These are phyloP conservation scores for Eupithecia tripunctaria DNA, from an alignment of 2,888 invertebrate species.

Conservation along the genomic window DNA sequence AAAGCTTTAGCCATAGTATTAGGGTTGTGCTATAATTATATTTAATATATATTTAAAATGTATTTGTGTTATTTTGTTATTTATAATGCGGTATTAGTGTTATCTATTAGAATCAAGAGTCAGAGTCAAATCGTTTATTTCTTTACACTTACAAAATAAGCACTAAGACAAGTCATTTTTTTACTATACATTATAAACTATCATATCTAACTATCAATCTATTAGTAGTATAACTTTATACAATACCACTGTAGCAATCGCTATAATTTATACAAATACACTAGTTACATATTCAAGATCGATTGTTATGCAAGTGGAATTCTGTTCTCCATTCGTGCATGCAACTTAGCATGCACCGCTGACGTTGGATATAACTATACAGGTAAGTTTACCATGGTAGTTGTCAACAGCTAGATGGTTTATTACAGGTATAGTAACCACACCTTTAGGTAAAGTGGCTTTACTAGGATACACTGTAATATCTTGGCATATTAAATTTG, in stretches of 20 bases:
- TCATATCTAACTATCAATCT: too few species aligned
- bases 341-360: constrained; percentile 11
- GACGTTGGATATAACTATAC: background rate
- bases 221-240: background rate
- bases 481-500: background rate
- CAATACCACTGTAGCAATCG: background rate
- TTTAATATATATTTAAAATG: too few species aligned
- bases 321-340: constrained; percentile 15
- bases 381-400: background rate
- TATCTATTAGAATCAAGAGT: too few species aligned
- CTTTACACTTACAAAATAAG: too few species aligned
- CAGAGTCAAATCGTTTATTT: too few species aligned
- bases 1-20: background rate
- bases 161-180: too few species aligned
- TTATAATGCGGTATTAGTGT: too few species aligned
- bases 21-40: too few species aligned
- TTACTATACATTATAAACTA: too few species aligned
- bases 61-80: too few species aligned
- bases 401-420: constrained; percentile 1
- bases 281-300: constrained; percentile 9
- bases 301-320: constrained; percentile 17
- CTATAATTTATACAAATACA: constrained; percentile 4
- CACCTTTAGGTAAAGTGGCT: background rate
- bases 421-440: background rate
- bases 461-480: background rate